A percentile compares a stretch with the other conserved stretches of the same genome.
These are phyloP conservation scores for Malaclemys terrapin DNA, from an alignment of 2,113 vertebrate genomes.

Conservation along the genomic window DNA sequence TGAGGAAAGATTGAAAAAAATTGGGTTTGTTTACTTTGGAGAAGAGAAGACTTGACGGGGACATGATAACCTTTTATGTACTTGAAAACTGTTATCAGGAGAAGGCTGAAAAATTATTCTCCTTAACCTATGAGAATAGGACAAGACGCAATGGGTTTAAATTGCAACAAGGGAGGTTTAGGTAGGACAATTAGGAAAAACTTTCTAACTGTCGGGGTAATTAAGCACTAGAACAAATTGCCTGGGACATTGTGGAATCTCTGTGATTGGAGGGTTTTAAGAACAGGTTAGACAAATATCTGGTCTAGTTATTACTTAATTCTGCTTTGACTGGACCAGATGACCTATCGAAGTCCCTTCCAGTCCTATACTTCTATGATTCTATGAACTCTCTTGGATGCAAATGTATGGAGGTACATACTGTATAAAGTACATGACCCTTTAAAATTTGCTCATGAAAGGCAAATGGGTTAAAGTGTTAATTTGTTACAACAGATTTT, in stretches of 20 bases:
- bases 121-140: not conserved
- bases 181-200: not conserved
- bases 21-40: not conserved
- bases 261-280: not conserved
- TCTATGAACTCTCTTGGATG: not conserved
- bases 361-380: not conserved
- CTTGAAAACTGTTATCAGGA: not conserved
- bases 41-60: not conserved
- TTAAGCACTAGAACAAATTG: not conserved
- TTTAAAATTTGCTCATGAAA: slow-evolving; percentile 37
- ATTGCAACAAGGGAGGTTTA: not conserved
- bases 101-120: not conserved
- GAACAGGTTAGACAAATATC: not conserved
- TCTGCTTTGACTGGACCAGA: not conserved
- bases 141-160: not conserved
- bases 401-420: not conserved
- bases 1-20: not conserved
- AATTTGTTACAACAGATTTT: slow-evolving; percentile 41
- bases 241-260: not conserved
- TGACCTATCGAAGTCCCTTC: not conserved
- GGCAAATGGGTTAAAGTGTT: slow-evolving; percentile 33
- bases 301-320: not conserved
- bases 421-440: slow-evolving; percentile 27
- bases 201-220: not conserved
- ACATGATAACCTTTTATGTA: too few relatives aligned